These are phyloP conservation scores for Schizothorax lantsangensis DNA, from an alignment of 2,797 vertebrate species.

Conservation along the genomic window DNA sequence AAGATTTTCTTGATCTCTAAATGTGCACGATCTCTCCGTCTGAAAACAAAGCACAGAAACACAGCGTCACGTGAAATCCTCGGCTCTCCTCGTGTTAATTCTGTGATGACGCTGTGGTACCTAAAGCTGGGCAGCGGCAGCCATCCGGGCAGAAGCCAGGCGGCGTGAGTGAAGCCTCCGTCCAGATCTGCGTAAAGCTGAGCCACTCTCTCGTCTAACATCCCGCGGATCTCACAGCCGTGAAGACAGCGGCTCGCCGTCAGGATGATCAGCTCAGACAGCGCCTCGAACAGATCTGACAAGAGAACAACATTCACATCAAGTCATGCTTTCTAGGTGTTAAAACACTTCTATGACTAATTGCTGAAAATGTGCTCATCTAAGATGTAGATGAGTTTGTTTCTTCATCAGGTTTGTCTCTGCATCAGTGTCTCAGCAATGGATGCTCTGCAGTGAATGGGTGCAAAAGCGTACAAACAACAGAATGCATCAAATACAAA, in stretches of 20 bases:
- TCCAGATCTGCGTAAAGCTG: slow-evolving; percentile 96
- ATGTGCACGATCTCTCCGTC: slow-evolving; percentile 92
- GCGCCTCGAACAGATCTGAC: slow-evolving; percentile 92
- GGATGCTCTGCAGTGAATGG: too few relatives aligned
- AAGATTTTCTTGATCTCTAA: slow-evolving; percentile 93
- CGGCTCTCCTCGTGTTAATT: background rate
- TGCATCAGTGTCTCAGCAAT: too few relatives aligned
- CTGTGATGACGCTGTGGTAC: slow-evolving; percentile 65
- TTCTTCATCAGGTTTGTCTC: too few relatives aligned
- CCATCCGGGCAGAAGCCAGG: slow-evolving; percentile 96
- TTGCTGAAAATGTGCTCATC: too few relatives aligned
- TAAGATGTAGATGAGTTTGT: too few relatives aligned
- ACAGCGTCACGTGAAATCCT: background rate
- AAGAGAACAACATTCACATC: background rate
- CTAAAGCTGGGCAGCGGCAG: slow-evolving; percentile 97
- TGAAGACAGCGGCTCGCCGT: slow-evolving; percentile 97
- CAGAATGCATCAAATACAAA: too few relatives aligned
- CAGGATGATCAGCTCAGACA: slow-evolving; percentile 97
- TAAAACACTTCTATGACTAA: background rate
- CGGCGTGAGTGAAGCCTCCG: slow-evolving; percentile 93
- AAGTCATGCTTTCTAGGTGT: too few relatives aligned
- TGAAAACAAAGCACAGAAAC: slow-evolving; percentile 61
- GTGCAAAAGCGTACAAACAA: too few relatives aligned
- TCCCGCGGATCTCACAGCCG: slow-evolving; percentile 90
- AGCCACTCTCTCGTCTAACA: slow-evolving; percentile 89